These are phyloP conservation scores for Falco rusticolus DNA, from an alignment of 2,797 vertebrate genomes.

Conservation along the genomic window DNA sequence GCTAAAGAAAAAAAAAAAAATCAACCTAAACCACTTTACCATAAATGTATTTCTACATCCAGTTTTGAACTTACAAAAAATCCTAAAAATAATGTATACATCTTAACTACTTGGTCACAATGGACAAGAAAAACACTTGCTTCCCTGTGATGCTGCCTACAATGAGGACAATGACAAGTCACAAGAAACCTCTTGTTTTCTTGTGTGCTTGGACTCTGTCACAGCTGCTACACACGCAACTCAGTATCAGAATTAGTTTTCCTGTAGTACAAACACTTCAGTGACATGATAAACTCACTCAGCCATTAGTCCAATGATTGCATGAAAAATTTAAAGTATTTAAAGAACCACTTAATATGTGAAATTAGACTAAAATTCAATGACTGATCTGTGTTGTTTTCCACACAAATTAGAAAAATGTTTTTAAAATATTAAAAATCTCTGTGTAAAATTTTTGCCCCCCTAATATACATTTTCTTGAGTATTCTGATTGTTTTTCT, in stretches of 20 bases:
- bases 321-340: background rate
- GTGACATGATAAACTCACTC: background rate
- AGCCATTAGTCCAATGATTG: background rate
- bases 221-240: background rate
- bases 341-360: background rate
- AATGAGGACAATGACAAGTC: background rate
- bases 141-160: background rate
- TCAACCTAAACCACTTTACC: background rate
- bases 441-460: accelerated
- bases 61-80: background rate
- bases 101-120: background rate
- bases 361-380: background rate
- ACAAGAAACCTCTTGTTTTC: background rate
- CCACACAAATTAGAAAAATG: background rate
- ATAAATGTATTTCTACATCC: background rate
- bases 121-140: background rate
- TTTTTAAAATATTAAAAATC: background rate
- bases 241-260: background rate
- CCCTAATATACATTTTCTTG: background rate
- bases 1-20: background rate
- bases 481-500: background rate
- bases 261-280: background rate
- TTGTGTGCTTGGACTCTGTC: background rate
- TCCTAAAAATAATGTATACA: background rate
- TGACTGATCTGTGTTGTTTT: background rate